Percentiles rank a stretch among this genome's conserved stretches.
Conservation (phyloP, 1,140 invertebrate genomes). For the Drosophila paulistorum region DNA sequence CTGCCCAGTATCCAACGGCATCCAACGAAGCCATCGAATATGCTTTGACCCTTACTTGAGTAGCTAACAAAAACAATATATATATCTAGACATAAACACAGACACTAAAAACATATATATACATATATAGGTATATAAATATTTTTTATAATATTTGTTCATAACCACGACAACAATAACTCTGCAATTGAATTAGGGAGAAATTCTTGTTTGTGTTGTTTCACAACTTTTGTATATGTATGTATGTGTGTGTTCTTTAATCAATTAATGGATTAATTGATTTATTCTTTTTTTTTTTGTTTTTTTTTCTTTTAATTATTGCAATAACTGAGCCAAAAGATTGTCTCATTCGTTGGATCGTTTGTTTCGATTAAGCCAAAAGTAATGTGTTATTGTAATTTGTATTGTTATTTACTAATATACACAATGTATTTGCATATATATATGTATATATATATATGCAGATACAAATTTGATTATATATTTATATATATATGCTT, state of each 20-base stretch:
- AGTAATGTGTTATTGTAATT: constrained; percentile 81
- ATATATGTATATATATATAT: constrained; percentile 21
- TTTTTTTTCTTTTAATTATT: constrained; percentile 30
- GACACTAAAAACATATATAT: constrained; percentile 38
- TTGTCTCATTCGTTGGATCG: constrained; percentile 47
- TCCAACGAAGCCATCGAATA: constrained; percentile 53
- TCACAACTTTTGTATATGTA: constrained; percentile 1
- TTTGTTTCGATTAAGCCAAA: constrained; percentile 78
- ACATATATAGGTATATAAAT: constrained; percentile 63
- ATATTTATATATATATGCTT: constrained; percentile 51
- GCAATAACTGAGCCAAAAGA: constrained; percentile 63
- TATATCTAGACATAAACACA: constrained; percentile 15
- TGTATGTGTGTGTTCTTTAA: constrained; percentile 7
- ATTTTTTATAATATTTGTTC: constrained; percentile 79
- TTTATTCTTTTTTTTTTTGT: constrained; percentile 30
- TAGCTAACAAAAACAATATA: constrained; percentile 39
- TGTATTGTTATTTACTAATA: constrained; percentile 79
- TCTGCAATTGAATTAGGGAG: constrained; percentile 48
- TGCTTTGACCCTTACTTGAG: constrained; percentile 39
- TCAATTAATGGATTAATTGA: constrained; percentile 26
- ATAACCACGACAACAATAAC: constrained; percentile 29
- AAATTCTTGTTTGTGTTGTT: constrained; percentile 56
- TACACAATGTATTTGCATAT: constrained; percentile 18
- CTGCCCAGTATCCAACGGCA: constrained; percentile 41
- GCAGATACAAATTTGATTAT: constrained; percentile 4